Conservation (phyloP, 2,113 vertebrate genomes). For the Calidris pugnax region DNA sequence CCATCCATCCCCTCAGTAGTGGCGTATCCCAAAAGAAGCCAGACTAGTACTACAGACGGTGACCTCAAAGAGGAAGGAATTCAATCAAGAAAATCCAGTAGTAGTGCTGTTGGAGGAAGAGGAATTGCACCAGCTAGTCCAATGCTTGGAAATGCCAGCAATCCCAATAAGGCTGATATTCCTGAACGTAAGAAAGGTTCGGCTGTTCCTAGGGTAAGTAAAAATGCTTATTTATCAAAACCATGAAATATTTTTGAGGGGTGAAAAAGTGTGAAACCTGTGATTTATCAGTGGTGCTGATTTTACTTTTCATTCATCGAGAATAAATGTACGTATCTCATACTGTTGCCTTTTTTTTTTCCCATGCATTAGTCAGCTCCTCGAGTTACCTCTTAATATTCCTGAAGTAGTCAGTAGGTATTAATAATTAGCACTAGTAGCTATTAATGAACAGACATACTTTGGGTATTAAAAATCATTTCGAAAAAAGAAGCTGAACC, state of each 20-base stretch:
- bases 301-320: not conserved
- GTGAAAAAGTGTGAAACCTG: not conserved
- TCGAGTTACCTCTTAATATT: not conserved
- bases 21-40: constrained; percentile 90
- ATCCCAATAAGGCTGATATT: constrained; percentile 98
- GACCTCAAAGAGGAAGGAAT: constrained; percentile 88
- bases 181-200: constrained; percentile 92
- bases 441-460: not conserved
- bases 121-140: constrained; percentile 90
- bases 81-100: constrained; percentile 83
- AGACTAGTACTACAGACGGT: constrained; percentile 87
- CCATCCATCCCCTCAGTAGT: constrained; percentile 84
- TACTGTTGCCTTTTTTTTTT: not conserved
- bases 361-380: not conserved
- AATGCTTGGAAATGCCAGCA: constrained; percentile 93
- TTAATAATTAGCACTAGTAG: not conserved
- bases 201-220: constrained; percentile 88
- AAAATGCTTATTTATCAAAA: not conserved
- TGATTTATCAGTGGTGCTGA: not conserved
- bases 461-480: not conserved
- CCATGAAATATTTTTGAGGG: not conserved
- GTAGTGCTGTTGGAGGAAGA: constrained; percentile 79
- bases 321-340: not conserved
- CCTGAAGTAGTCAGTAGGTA: not conserved
- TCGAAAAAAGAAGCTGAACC: not conserved